Evolutionary conservation across 2,797 vertebrate genomes (phyloP).

Genomic region (Heterohyrax brucei): DNA sequence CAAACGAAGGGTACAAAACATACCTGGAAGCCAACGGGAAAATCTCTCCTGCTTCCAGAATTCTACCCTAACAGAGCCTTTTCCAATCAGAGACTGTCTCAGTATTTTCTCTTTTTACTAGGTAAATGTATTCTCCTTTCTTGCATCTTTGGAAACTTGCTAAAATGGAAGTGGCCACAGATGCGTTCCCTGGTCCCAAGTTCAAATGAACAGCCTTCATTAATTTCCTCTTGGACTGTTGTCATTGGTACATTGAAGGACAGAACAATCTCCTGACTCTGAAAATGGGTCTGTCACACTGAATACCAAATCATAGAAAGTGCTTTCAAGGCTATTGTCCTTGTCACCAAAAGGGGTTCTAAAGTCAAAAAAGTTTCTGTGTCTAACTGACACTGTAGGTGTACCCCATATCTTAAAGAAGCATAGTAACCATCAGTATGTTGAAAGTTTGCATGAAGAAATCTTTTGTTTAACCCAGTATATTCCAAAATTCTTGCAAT

Average conservation of each 20-base stretch:
- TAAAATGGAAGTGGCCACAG: not conserved
- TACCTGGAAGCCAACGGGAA: not conserved
- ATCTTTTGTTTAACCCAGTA: not conserved
- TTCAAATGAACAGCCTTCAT: not conserved
- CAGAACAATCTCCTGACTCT: not conserved
- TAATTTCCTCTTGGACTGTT: not conserved
- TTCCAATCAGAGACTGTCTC: not conserved
- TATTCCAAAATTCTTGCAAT: conserved; percentile 19
- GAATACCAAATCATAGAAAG: not conserved
- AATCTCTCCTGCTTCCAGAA: not conserved
- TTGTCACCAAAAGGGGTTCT: conserved; percentile 9
- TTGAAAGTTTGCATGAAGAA: not conserved
- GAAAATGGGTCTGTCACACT: not conserved
- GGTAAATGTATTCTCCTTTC: not conserved
- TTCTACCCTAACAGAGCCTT: not conserved
- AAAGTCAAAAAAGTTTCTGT: not conserved
- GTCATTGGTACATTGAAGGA: not conserved
- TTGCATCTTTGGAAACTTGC: not conserved
- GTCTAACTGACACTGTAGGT: not conserved
- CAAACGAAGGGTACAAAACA: not conserved
- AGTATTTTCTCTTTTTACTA: not conserved
- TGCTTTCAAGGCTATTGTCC: not conserved
- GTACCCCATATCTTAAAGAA: not conserved
- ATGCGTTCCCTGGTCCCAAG: not conserved
- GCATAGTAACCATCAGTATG: not conserved